phyloP scores from a whole-genome alignment of 37 sponge, comb jelly and placozoan genomes.

The Oscarella lobularis region DNA sequence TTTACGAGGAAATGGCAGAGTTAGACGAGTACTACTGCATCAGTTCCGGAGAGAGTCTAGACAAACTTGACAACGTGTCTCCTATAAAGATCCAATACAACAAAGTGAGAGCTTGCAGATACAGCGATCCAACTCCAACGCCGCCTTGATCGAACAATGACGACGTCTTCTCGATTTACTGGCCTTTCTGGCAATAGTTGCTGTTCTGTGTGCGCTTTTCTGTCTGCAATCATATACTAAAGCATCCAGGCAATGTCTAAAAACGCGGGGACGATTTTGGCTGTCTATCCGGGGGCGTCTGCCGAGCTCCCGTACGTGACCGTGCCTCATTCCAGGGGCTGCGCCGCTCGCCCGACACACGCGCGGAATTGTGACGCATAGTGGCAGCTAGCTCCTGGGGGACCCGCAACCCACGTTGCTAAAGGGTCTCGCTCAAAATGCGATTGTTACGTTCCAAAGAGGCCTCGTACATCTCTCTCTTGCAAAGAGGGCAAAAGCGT shows the following conservation, averaged over 20 bases:
- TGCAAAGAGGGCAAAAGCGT: constrained; percentile 32
- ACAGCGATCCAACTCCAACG: too few species aligned
- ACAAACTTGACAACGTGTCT: neutral
- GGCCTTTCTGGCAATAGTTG: too few species aligned
- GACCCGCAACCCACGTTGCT: neutral
- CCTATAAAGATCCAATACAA: neutral
- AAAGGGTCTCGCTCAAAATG: constrained; percentile 50
- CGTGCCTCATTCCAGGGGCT: neutral
- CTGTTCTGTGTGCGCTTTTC: too few species aligned
- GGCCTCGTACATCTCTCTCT: constrained; percentile 19
- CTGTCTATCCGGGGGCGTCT: neutral
- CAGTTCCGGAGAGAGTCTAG: neutral
- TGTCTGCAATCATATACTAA: too few species aligned
- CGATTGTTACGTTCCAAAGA: constrained; percentile 39
- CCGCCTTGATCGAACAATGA: too few species aligned
- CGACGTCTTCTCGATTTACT: too few species aligned
- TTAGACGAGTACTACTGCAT: neutral
- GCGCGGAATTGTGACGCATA: neutral
- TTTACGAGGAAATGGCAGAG: neutral
- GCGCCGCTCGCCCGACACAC: neutral
- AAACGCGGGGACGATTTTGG: too few species aligned
- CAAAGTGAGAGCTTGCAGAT: too few species aligned
- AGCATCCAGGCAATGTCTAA: too few species aligned
- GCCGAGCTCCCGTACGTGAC: neutral
- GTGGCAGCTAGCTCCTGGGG: neutral